Conservation (phyloP, 1,140 invertebrate species). For the Cotesia glomerata region DNA sequence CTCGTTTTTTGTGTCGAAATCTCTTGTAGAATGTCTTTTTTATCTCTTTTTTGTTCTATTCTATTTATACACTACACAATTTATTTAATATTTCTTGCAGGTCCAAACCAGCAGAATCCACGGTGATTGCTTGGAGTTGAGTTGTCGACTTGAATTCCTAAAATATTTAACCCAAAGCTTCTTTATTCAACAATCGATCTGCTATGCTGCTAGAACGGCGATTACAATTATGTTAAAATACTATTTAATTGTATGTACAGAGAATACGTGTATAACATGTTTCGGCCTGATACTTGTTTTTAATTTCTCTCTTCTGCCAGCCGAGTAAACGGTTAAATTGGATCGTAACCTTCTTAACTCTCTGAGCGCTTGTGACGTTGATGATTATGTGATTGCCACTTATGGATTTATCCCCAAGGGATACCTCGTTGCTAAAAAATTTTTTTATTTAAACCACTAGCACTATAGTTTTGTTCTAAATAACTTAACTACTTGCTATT, state of each 20-base stretch:
- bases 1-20: slow-evolving; percentile 6
- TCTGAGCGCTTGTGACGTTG: slow-evolving; percentile 5
- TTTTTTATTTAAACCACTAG: background rate
- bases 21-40: background rate
- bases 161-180: no score
- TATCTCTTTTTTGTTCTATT: background rate
- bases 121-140: background rate
- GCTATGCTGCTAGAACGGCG: no score
- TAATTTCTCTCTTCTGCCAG: background rate
- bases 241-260: no score
- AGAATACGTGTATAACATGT: no score
- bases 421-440: background rate
- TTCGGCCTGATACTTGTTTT: background rate
- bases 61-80: no score
- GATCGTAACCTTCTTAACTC: slow-evolving; percentile 17
- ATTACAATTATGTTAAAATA: no score
- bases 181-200: no score
- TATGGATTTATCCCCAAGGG: slow-evolving; percentile 10
- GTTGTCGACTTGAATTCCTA: no score
- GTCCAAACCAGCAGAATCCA: background rate
- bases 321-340: slow-evolving; percentile 22
- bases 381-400: slow-evolving; percentile 19
- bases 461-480: no score
- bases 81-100: background rate
- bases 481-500: no score